Evolutionary conservation across 2,113 vertebrate species (phyloP).

Genomic region (Heterocephalus glaber): DNA sequence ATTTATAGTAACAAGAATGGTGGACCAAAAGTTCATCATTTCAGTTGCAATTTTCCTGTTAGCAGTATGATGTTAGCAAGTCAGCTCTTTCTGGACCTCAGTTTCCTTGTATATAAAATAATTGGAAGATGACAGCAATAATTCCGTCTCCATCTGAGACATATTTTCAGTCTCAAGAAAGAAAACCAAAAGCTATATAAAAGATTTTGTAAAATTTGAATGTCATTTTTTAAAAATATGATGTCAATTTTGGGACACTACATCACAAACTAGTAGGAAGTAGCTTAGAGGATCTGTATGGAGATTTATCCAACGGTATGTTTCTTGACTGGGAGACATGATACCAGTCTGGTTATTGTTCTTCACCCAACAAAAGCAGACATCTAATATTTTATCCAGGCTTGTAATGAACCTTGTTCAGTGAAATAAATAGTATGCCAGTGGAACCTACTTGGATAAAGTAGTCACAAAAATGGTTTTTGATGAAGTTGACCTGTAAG

Average conservation of each 20-base stretch:
- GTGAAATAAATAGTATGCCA: background rate
- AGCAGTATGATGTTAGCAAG: background rate
- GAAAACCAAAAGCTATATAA: background rate
- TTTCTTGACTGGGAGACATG: background rate
- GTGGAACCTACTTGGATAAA: background rate
- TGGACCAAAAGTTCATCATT: background rate
- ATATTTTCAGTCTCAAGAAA: background rate
- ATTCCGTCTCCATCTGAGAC: background rate
- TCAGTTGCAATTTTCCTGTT: background rate
- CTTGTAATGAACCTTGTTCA: background rate
- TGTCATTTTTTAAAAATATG: background rate
- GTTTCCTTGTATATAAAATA: slow-evolving; percentile 1
- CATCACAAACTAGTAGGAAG: background rate
- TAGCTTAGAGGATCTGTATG: background rate
- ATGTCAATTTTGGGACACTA: background rate
- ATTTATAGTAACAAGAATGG: background rate
- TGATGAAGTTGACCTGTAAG: background rate
- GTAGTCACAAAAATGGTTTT: background rate
- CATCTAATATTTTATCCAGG: slow-evolving; percentile 1
- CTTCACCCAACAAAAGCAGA: slow-evolving; percentile 15
- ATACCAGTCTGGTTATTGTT: background rate
- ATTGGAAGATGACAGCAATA: background rate
- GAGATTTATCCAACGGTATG: background rate
- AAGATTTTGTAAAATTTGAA: background rate
- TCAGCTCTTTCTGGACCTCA: background rate